Evolutionary conservation across 2,113 vertebrate species (phyloP), one percentile per base, ranked within the genome.

Genomic region (Centropristis striata): DNA sequence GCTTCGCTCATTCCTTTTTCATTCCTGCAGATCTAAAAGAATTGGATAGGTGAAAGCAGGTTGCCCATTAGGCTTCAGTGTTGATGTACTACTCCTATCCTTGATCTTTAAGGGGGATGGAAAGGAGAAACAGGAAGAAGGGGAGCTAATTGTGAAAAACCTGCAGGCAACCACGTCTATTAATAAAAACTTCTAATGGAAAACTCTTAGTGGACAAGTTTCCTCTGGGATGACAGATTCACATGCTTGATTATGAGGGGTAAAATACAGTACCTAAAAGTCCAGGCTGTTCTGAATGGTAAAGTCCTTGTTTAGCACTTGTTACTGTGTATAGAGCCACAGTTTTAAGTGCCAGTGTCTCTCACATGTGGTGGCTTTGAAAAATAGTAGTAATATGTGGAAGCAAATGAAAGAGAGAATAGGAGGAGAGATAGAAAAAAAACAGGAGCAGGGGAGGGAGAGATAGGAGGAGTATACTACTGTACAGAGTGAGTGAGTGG

Each of bases 401-500:
- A 88, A 81, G 44, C 72, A 64, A 83, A 80, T 66, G 28, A 86
- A 71, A 75, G 60, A 80, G 64, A 85, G 75, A 73, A 70, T 15
- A 51, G 21, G 60, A 72, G 47, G 46, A 81, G 64, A 64, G 44
- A 59, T 70, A 27, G 25, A 76, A 69, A 83, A 39, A 75, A 78
- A 55, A 67, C 46, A 70, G 75, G 63, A 71, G 57, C 28, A 80
- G 42, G 66, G 58, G 70, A 85, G 78, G 80, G 79, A 83, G 81
- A 78, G 79, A 88, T 85, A 77, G 88, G 86, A 86, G 79, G 86
- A 89, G 80, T 71, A 67, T 81, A 83, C 66, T 91, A 89, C 91
- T 93, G 90, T 89, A 92, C 47, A 75, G 75, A 77, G 80, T 68
- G 74, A 84, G 86, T 71, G 71, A 88, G 73, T 60, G 71, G 83